Base-by-base conservation (phyloP, 1,140 invertebrate species). In the Cheumatopsyche charites region DNA sequence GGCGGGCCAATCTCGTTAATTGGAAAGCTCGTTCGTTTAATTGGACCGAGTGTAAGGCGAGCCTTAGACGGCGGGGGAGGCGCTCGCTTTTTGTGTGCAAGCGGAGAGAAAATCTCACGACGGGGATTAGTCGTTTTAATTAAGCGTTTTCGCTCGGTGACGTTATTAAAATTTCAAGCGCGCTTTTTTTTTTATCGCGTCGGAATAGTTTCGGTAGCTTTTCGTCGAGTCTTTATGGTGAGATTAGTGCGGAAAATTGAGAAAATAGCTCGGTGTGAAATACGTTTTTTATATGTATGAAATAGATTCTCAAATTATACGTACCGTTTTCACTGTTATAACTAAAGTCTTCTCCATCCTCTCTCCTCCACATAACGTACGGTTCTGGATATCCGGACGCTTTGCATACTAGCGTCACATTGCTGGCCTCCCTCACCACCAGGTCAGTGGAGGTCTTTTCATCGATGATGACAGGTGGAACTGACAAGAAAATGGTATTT, bases 351-450 rank as follows among this genome's bases (percentile, higher is more conserved):
- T 93, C 90, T 42, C 92, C 92, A 79, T 96, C 94, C 82, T 95
- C 94, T 45, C 94, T 84, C 45, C 94, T 84, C 94, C 94, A 96
- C 89, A 94, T 94, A 73, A 95, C 90, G 78, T 94, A 95, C 36
- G 94, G 94, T 73, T 93, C 91, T 0, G 94, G 94, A 80, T 94
- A 94, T 58, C 94, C 94, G n/a, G 87, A 88, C 13, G 94, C 94
- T 79, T 92, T 92, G 81, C 95, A 97, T 55, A 89, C 89, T 81
- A 97, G 85, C 11, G 91, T 93, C 25, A 95, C 92, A 80, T 96
- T 95, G 13, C 90, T 89, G 1, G 92, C 91, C 84, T 97, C 95
- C n/a, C 94, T 86, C 0, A 95, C 94, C 23, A 96, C 92, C 86
- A 96, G 90, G 79, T 97, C 94, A 11, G 91, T 90, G 78, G 92